phyloP scores from a whole-genome alignment of 2,113 vertebrate genomes.

The Laticauda laticaudata region DNA sequence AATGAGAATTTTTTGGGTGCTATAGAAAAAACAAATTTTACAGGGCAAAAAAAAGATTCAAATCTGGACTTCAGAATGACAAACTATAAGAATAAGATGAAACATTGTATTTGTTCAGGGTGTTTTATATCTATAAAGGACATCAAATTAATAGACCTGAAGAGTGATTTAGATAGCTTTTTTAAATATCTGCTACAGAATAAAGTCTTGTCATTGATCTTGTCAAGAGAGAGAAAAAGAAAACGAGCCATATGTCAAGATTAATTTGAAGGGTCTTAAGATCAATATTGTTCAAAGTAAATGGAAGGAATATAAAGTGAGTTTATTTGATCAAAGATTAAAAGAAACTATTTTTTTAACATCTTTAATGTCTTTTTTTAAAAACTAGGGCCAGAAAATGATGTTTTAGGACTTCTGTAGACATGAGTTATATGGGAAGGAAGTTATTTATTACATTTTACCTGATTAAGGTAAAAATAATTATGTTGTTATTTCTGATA shows the following conservation, averaged over 20 bases:
- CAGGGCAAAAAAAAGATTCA: no score
- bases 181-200: no score
- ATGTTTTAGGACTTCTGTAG: background rate
- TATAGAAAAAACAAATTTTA: no score
- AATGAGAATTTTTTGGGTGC: no score
- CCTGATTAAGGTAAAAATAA: background rate
- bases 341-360: background rate
- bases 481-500: background rate
- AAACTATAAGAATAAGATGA: background rate
- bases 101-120: background rate
- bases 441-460: background rate
- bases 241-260: background rate
- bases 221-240: no score
- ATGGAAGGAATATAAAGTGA: background rate
- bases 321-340: background rate
- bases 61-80: no score
- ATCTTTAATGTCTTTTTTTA: background rate
- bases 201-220: no score
- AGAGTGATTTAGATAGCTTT: background rate
- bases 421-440: background rate
- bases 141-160: background rate
- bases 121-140: background rate
- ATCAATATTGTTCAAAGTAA: background rate
- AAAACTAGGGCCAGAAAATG: background rate
- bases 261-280: background rate